Evolutionary conservation across 2,888 invertebrate species (phyloP).

Genomic region (Dasysyrphus tricinctus): DNA sequence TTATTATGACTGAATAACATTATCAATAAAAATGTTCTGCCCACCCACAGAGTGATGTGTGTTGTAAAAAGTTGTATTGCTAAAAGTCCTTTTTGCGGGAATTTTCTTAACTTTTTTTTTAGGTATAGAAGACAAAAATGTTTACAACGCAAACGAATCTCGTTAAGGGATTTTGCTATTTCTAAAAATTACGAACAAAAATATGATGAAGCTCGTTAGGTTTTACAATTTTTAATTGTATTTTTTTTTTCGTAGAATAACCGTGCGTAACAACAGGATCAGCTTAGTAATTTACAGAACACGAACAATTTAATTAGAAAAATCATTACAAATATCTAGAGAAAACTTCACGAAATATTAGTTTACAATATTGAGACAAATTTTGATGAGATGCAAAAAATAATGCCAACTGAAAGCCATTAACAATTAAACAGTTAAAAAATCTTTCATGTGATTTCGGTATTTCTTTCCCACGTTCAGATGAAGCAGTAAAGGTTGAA

Average conservation of each 20-base stretch:
- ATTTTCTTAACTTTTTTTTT: not conserved
- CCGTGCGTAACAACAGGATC: not conserved
- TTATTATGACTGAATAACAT: conserved; percentile 75
- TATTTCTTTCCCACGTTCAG: too few relatives aligned
- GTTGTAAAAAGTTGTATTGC: conserved; percentile 40
- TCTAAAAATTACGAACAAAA: conserved; percentile 11
- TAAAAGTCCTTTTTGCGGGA: conserved; percentile 21
- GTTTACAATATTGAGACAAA: too few relatives aligned
- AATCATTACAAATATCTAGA: not conserved
- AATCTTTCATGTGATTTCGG: too few relatives aligned
- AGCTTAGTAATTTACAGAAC: not conserved
- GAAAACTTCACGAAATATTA: not conserved
- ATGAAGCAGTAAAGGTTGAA: too few relatives aligned
- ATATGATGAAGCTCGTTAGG: conserved; percentile 18
- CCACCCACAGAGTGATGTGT: conserved; percentile 70
- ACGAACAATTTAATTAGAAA: conserved; percentile 14
- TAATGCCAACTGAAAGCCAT: too few relatives aligned
- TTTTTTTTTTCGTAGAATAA: not conserved
- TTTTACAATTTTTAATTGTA: conserved; percentile 12
- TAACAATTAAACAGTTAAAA: too few relatives aligned
- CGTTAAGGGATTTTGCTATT: conserved; percentile 16
- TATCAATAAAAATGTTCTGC: conserved; percentile 72
- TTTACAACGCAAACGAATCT: not conserved
- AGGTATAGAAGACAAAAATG: not conserved
- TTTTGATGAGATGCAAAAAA: too few relatives aligned